Base-by-base conservation (phyloP, 2,888 invertebrate genomes). In the Choreutis nemorana region DNA sequence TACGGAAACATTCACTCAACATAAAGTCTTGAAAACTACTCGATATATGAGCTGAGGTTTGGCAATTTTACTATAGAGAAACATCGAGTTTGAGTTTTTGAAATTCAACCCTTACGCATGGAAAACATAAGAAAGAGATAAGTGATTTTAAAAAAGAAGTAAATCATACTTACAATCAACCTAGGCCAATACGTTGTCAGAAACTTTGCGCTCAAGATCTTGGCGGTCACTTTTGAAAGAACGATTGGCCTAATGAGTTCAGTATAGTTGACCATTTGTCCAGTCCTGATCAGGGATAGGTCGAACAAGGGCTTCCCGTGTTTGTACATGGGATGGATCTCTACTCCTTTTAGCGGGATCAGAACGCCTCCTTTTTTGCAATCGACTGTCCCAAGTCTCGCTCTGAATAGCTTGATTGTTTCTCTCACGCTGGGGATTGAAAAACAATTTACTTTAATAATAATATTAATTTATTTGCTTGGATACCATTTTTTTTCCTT, bases 111-210 rank as follows among this genome's bases (percentile, higher is more conserved):
- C 2, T 12, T 11, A 27, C 8, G 2, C 18, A 7, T 12, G 9
- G 12, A 5, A 20, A 10, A 25, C 9, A 14, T 7, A 6, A 12
- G 11, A 16, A 18, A 23, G 9, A 4, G 21, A 20, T 8, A 15
- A 27, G n/a, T 23, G 24, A 11, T 6, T 20, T 8, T 27, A 16
- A 10, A 16, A 16, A n/a, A 24, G 11, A 5, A 4, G 1, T 16
- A 12, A 15, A 23, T 13, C 6, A 14, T 33, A 66, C 75, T 68
- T 37, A 77, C 75, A 35, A 75, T 48, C 15, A 75, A 42, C 22
- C 68, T 57, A 1, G 77, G 64, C 77, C 77, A 77, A 31, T 77
- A 77, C 0, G 60, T 58, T 0, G 60, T 50, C 37, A 65, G 35
- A 34, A 71, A 72, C 30, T 62, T 67, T 0, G 56, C 64, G n/a